Base-by-base conservation (phyloP, 2,888 invertebrate species). In the Ennomos fuscantarius region DNA sequence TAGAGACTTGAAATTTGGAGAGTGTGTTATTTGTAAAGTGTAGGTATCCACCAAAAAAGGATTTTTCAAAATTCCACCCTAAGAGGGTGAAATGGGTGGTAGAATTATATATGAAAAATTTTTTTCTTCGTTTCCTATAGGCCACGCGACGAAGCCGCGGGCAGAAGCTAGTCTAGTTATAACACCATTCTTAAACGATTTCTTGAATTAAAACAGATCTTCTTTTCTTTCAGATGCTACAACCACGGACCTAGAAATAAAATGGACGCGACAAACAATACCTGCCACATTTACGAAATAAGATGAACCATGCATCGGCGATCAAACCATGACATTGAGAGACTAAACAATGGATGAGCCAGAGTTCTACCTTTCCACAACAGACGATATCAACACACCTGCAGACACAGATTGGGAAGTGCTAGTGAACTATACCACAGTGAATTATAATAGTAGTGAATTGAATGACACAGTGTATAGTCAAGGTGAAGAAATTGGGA, bases 241-340 rank as follows among this genome's bases (percentile, higher is more conserved):
- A 51, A 58, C 33, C 42, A 63, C 57, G 63, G 50, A 72, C 46
- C 68, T 69, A 63, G 44, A 35, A 57, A 13, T 48, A 68, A 76
- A 73, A 86, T 82, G 87, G 76, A 78, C 62, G 71, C 73, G 15
- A 73, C 75, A 55, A 75, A 59, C 43, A 76, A 72, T 56, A 64
- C 76, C 57, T 80, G 77, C 68, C 82, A 89, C 76, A 84, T 88
- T 80, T 91, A 88, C 78, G 89, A 87, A 84, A 87, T 90, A 84
- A 91, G 90, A 87, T 91, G 85, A 90, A 82, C 62, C 68, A 87
- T 91, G 85, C 89, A 82, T 62, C 68, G 64, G 62, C 66, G 55
- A 74, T 66, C 77, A 63, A 52, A 86, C 82, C 62, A 89, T 89
- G 87, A 82, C 70, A 78, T 72, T 81, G 73, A 71, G 66, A 72